phyloP scores from a whole-genome alignment of 2,113 vertebrate genomes.

The Notarius lentiginosus region DNA sequence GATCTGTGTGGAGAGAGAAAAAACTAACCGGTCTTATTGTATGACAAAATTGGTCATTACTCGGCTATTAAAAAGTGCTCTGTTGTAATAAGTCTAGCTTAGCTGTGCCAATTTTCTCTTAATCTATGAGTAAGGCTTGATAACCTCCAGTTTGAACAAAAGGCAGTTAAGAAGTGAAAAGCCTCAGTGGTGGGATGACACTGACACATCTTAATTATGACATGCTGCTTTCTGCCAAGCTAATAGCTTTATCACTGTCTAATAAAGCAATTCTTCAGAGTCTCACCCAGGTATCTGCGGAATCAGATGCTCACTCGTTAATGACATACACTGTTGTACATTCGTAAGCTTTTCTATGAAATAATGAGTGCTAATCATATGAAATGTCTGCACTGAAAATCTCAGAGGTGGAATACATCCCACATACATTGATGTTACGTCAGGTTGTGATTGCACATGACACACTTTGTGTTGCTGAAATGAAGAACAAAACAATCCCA shows the following conservation, averaged over 20 bases:
- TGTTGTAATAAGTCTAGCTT: slow-evolving; percentile 5
- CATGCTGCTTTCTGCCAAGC: slow-evolving; percentile 26
- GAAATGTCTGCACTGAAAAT: slow-evolving; percentile 9
- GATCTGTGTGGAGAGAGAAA: not conserved
- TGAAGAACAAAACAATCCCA: not conserved
- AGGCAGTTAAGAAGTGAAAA: slow-evolving; percentile 6
- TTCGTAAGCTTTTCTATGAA: slow-evolving; percentile 14
- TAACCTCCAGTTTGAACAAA: slow-evolving; percentile 22
- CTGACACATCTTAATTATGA: slow-evolving; percentile 42
- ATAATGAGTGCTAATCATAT: slow-evolving; percentile 15
- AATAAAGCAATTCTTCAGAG: slow-evolving; percentile 37
- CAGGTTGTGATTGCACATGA: not conserved
- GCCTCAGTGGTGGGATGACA: slow-evolving; percentile 19
- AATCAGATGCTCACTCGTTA: slow-evolving; percentile 27
- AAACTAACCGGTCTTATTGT: not conserved
- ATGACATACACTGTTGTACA: not conserved
- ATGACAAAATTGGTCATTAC: slow-evolving; percentile 10
- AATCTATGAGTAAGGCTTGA: slow-evolving; percentile 19
- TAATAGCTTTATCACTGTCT: slow-evolving; percentile 47
- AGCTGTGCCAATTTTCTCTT: not conserved
- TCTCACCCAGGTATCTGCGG: slow-evolving; percentile 30
- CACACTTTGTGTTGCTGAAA: not conserved
- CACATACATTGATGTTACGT: not conserved
- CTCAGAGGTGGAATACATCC: slow-evolving; percentile 13
- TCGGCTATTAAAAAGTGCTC: slow-evolving; percentile 19